phyloP scores from a whole-genome alignment of 2,888 invertebrate genomes.

The Dynastes maya region DNA sequence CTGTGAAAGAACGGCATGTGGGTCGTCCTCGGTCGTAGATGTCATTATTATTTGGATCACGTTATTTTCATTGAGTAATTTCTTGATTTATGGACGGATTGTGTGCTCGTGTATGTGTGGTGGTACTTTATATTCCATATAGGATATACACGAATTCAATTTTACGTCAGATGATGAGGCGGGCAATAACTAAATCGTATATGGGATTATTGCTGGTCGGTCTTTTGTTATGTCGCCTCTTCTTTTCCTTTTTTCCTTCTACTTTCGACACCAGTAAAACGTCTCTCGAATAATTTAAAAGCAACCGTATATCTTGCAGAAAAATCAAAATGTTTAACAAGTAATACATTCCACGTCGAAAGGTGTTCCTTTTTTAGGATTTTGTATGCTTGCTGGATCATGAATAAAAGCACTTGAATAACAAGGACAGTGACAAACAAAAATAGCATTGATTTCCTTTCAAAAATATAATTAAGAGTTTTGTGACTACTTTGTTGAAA shows the following conservation, averaged over 20 bases:
- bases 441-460: no score
- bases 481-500: no score
- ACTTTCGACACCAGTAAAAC: background rate
- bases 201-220: background rate
- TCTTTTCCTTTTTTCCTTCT: background rate
- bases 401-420: no score
- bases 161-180: constrained; percentile 16
- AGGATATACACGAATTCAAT: constrained; percentile 4
- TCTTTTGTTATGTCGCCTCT: background rate
- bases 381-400: no score
- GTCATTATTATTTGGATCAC: constrained; percentile 43
- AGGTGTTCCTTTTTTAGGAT: no score
- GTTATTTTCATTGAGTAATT: constrained; percentile 45
- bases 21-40: constrained; percentile 8
- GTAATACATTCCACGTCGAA: no score
- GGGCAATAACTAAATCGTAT: background rate
- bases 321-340: no score
- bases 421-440: no score
- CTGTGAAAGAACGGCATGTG: constrained; percentile 3
- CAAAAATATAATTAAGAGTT: no score
- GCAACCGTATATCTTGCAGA: no score
- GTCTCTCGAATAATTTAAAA: no score
- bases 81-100: constrained; percentile 35
- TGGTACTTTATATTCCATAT: constrained; percentile 25
- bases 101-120: constrained; percentile 1